phyloP scores from a whole-genome alignment of 1,140 invertebrate genomes.

The Drosophila teissieri region DNA sequence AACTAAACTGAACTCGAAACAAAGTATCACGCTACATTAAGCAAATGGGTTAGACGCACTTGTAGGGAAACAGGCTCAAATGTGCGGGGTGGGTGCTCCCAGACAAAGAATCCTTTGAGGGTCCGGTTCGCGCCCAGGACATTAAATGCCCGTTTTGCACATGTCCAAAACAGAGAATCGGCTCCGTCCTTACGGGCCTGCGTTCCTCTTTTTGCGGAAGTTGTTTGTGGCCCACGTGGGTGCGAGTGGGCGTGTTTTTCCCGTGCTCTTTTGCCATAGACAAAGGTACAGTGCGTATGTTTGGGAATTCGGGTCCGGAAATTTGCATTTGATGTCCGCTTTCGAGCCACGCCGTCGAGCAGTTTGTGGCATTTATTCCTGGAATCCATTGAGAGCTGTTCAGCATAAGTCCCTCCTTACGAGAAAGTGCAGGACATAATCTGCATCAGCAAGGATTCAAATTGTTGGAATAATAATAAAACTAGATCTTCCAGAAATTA shows the following conservation, averaged over 20 bases:
- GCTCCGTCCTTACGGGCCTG: constrained; percentile 26
- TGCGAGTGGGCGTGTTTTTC: constrained; percentile 1
- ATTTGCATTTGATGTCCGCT: constrained; percentile 53
- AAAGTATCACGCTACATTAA: constrained; percentile 75
- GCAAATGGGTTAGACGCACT: constrained; percentile 68
- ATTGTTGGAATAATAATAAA: not conserved
- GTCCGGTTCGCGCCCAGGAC: constrained; percentile 49
- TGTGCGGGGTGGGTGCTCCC: constrained; percentile 12
- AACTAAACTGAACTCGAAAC: constrained; percentile 70
- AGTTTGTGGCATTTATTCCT: constrained; percentile 5
- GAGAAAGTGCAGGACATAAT: not conserved
- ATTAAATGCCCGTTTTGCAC: constrained; percentile 75
- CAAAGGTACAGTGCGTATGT: constrained; percentile 66
- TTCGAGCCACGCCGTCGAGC: constrained; percentile 26
- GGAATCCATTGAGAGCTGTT: constrained; percentile 3
- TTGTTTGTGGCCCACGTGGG: constrained; percentile 20
- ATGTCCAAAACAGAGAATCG: constrained; percentile 74
- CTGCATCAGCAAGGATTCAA: not conserved
- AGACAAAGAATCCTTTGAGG: constrained; percentile 66
- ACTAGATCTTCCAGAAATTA: not conserved
- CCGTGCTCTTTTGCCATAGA: constrained; percentile 36
- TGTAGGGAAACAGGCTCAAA: constrained; percentile 38
- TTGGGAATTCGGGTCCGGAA: constrained; percentile 28
- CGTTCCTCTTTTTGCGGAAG: constrained; percentile 19
- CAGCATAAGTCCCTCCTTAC: not conserved